Evolutionary conservation across 2,113 vertebrate genomes (phyloP), one percentile per base, ranked within the genome.

Genomic region (Thymallus thymallus): DNA sequence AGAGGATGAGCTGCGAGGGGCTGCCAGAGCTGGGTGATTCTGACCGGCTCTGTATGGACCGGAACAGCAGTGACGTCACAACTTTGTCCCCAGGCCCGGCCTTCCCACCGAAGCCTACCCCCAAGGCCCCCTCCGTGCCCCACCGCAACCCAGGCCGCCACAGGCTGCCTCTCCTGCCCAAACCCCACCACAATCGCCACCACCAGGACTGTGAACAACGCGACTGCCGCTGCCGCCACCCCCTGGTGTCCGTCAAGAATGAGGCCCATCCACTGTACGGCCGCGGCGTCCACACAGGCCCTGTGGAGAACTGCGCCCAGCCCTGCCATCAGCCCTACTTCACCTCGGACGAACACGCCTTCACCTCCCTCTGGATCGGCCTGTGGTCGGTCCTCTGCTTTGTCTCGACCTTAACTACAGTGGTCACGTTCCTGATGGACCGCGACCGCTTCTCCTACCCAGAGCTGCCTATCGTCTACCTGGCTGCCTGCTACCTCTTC

Each of bases 321-420:
- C 95, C 95, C 23, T 96, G 95, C 90, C 93, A 93, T 87, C 93
- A 95, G 85, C 95, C 95, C 18, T 95, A 94, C 82, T 95, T 96
- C 13, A 94, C 92, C 22, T 90, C 88, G 20, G 94, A 95, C 0
- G 95, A 96, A 89, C 93, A 91, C 74, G 93, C 94, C 46, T 96
- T 96, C 0, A 90, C 95, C 75, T 92, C 92, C 74, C 94, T 95
- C 84, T 96, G 95, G 95, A 93, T 96, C 0, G 94, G 95, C 24
- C 89, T 96, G 76, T 96, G 95, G 95, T 95, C 95, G 1, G 91
- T 95, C n/a, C 90, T 96, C 63, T 96, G 95, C 78, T 96, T 96
- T 66, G 83, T 95, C 30, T 95, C 95, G 86, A 96, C 95, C 4
- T 90, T 94, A 51, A 93, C 95, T 80, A 96, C 95, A 0, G 94